Evolutionary conservation across 23 tunicate species (phyloP), one percentile per base, ranked within the genome.

Genomic region (Pegea sp.): DNA sequence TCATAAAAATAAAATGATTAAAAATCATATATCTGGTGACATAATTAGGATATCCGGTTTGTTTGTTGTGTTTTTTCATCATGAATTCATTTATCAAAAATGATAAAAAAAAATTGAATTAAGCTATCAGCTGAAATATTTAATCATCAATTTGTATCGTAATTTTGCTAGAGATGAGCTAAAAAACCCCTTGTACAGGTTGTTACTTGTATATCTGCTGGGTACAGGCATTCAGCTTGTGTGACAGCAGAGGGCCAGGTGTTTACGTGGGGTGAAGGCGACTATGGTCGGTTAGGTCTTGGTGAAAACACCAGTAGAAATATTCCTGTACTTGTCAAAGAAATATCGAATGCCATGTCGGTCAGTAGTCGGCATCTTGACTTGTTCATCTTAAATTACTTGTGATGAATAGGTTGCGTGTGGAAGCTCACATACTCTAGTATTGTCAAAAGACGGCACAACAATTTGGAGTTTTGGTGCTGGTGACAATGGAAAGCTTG

Each of bases 211-310:
- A 66, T 72, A 2, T 81, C 90, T 2, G 84, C 81, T n/a, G 99
- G 99, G 1, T 81, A 91, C 52, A 62, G 99, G 8, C 99, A 91
- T 34, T 78, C 99, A 13, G 99, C 99, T 8, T 81, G 93, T 63
- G 86, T 91, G 22, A 72, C 84, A 0, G 70, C 61, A 24, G 99
- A 72, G 32, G 99, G 99, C 3, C 75, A 72, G 31, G 62, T 91
- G 5, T 91, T 70, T 31, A 78, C 87, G 1, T 91, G 99, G 99
- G 99, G 99, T 27, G 99, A 91, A 34, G 99, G 99, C 5, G 99
- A 91, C 53, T 91, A 91, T 28, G 99, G 99, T 3, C 60, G 99
- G 1, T 62, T 91, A 46, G 99, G 99, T 0, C 78, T 81, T 29
- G 99, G 99, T 5, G 86, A 91, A 54, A 84, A 84, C 59, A 72